Evolutionary conservation across 2,797 vertebrate genomes (phyloP).

Genomic region (Sorex maritimensis): DNA sequence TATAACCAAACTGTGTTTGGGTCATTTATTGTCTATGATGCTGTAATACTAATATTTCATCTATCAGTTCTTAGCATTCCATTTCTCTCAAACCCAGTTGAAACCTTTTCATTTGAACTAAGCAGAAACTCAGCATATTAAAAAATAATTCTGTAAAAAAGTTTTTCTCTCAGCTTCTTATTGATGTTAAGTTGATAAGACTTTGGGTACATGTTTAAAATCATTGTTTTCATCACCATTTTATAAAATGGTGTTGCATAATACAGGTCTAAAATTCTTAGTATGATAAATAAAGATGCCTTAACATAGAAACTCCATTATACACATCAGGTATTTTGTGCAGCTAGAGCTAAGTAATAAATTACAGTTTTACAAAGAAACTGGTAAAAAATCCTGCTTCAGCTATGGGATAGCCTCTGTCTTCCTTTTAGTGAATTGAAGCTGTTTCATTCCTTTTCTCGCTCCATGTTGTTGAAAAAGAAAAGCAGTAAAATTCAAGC

Average conservation of each 20-base stretch:
- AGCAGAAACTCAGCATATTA: constrained; percentile 30
- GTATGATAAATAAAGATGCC: not conserved
- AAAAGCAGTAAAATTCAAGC: not conserved
- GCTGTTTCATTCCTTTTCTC: constrained; percentile 28
- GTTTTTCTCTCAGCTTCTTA: not conserved
- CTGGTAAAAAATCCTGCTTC: constrained; percentile 47
- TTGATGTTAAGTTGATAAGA: constrained; percentile 66
- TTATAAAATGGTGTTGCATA: constrained; percentile 51
- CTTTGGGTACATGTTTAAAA: constrained; percentile 27
- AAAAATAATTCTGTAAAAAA: constrained; percentile 45
- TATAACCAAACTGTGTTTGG: constrained; percentile 61
- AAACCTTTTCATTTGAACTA: constrained; percentile 38
- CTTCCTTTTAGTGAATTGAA: constrained; percentile 45
- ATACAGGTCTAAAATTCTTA: constrained; percentile 29
- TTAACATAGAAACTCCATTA: constrained; percentile 36
- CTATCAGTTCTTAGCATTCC: constrained; percentile 9
- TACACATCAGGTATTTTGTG: not conserved
- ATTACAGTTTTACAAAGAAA: constrained; percentile 36
- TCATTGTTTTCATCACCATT: constrained; percentile 5
- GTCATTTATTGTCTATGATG: constrained; percentile 34
- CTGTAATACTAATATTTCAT: constrained; percentile 51
- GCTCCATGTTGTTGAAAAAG: not conserved
- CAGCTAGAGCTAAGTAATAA: constrained; percentile 25
- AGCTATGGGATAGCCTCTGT: constrained; percentile 20
- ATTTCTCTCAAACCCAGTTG: constrained; percentile 16